These are phyloP conservation scores for Tragelaphus oryx DNA, from an alignment of 2,797 vertebrate species.

Conservation along the genomic window DNA sequence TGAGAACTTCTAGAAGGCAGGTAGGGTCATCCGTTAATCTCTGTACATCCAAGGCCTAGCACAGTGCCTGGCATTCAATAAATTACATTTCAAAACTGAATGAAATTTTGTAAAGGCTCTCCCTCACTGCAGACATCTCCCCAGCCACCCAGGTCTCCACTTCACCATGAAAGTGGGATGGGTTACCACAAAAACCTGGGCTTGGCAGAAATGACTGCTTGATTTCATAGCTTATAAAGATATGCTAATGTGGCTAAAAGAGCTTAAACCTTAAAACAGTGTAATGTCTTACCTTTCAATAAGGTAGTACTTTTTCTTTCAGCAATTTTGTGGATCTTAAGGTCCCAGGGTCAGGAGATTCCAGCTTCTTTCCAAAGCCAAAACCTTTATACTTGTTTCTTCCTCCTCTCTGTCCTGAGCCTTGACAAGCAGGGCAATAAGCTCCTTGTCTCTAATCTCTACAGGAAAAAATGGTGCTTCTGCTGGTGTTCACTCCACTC, in stretches of 20 bases:
- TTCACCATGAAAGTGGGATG: not conserved
- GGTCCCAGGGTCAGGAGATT: constrained; percentile 71
- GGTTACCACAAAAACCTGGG: not conserved
- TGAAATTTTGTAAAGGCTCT: not conserved
- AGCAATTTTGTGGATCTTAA: constrained; percentile 74
- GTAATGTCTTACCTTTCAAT: constrained; percentile 73
- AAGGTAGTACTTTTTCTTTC: constrained; percentile 74
- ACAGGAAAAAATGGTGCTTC: constrained; percentile 65
- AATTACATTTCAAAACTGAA: constrained; percentile 31
- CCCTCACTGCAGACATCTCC: not conserved
- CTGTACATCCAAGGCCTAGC: constrained; percentile 51
- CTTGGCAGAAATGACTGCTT: constrained; percentile 7
- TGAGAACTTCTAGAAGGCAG: not conserved
- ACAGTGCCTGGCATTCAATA: constrained; percentile 65
- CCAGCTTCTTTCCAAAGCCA: constrained; percentile 77
- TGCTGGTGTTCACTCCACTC: constrained; percentile 68
- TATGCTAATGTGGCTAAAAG: constrained; percentile 40
- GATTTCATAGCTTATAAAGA: constrained; percentile 29
- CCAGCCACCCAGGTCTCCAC: not conserved
- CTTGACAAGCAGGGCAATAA: constrained; percentile 65
- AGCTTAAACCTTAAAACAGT: constrained; percentile 68
- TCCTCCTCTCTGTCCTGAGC: constrained; percentile 74
- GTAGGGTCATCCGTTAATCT: not conserved
- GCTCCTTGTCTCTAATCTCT: constrained; percentile 69
- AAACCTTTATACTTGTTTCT: constrained; percentile 72